Evolutionary conservation across 2,113 vertebrate species (phyloP), one percentile per base, ranked within the genome.

Genomic region (Procavia capensis): DNA sequence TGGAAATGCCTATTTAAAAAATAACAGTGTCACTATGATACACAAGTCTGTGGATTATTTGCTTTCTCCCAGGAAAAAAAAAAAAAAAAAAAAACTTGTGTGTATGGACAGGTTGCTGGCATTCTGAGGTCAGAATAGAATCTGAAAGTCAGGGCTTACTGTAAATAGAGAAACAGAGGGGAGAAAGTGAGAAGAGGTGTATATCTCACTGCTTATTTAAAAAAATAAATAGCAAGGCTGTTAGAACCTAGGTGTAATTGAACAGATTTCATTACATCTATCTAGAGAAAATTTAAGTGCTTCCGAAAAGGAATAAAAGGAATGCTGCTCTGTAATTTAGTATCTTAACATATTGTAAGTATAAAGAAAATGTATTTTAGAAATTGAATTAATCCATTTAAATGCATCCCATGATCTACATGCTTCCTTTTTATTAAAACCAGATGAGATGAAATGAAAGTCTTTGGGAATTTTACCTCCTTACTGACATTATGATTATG

Each of bases 41-140:
- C 31, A 92, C 88, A 97, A 97, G 88, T 86, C 93, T 97, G 96
- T 97, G 91, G 93, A 96, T 98, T 98, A 93, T 97, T 97, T 98
- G 94, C 96, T 97, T 97, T 97, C 93, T 92, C 85, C 97, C 72
- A 95, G 96, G 96, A 97, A 95, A 93, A 97, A 93, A n/a, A n/a
- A n/a, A n/a, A n/a, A n/a, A n/a, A n/a, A n/a, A n/a, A n/a, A n/a
- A n/a, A n/a, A n/a, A n/a, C n/a, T 94, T 5, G 86, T 96, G 95
- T 97, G 94, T 98, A 96, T 98, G 97, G 97, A 97, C 79, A 41
- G 92, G 96, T 98, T 98, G 98, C 97, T 98, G 98, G 98, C 98
- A 98, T 98, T 98, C 98, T 72, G 88, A 95, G 94, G 72, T 98
- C 98, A 98, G 75, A 97, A 94, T 97, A 88, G 88, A 96, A 88